Evolutionary conservation across 1,140 invertebrate species (phyloP), one percentile per base, ranked within the genome.

Genomic region (Drosophila santomea): DNA sequence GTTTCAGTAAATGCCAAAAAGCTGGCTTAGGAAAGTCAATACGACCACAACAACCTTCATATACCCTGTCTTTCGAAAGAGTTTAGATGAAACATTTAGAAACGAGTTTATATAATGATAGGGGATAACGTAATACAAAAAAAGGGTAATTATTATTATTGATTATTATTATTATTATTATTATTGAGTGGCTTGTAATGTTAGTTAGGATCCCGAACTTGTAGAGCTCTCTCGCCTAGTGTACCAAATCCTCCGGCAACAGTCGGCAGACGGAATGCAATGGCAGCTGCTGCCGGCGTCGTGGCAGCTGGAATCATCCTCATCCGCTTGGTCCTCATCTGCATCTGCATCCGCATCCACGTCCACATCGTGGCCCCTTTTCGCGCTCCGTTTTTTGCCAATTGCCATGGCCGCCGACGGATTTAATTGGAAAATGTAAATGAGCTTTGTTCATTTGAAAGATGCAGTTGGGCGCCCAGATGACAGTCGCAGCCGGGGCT

Each of bases 401-500:
- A 71, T 71, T 71, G 67, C 67, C 67, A 35, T 64, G 68, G 61
- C 63, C 83, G 38, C 69, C 85, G 82, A 72, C 76, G 83, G 84
- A 88, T 88, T 88, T 88, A 88, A 88, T 88, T 88, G 83, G 83
- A 88, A 88, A 88, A 88, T 88, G 83, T 89, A 88, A 88, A 88
- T 88, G 83, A 88, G 83, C 83, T 88, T 88, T 88, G 83, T 88
- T 88, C 84, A 88, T 88, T 88, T 88, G 83, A 88, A 86, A 88
- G 83, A 86, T 88, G 83, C 83, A 88, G 79, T 88, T 57, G 80
- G 51, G 73, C 38, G 38, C 39, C 63, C 52, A 74, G 61, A 76
- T 75, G 74, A 69, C 67, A 71, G 64, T 48, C 28, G 74, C 51
- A 61, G 76, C 69, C 66, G 62, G 52, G 38, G 76, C 71, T 71